Conservation (phyloP, 2,888 invertebrate genomes). For the Phortica okadai region DNA sequence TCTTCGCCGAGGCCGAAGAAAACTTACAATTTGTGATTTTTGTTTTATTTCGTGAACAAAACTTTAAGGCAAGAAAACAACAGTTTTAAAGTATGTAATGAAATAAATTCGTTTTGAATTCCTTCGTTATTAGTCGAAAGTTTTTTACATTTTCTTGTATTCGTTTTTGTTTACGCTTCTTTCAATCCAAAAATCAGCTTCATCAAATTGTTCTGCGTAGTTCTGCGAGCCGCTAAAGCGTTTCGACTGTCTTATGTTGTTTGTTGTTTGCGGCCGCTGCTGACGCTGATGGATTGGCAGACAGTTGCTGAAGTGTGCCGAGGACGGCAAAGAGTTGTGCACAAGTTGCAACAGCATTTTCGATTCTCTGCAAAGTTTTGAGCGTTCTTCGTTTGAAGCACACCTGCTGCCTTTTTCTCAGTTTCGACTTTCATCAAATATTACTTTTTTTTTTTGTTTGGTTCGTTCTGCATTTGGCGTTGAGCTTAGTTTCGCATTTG, state of each 20-base stretch:
- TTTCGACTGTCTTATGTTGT: not conserved
- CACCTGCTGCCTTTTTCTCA: slow-evolving; percentile 27
- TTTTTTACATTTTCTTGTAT: not conserved
- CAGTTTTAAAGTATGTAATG: slow-evolving; percentile 7
- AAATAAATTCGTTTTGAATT: not conserved
- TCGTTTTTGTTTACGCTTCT: not conserved
- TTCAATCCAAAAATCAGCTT: not conserved
- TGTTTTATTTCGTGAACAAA: not conserved
- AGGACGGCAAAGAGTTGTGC: not conserved
- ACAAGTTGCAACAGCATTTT: slow-evolving; percentile 25
- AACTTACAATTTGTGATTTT: not conserved
- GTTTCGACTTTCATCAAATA: not conserved
- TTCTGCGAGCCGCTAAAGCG: not conserved
- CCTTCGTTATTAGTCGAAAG: not conserved
- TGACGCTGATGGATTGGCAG: not conserved
- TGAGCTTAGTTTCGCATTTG: not conserved
- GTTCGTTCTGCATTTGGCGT: not conserved
- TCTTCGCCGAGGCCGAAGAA: too few species aligned
- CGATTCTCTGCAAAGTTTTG: slow-evolving; percentile 26
- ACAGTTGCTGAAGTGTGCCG: not conserved
- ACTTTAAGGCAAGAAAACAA: not conserved
- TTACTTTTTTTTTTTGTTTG: not conserved
- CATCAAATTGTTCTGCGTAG: not conserved
- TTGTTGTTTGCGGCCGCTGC: not conserved
- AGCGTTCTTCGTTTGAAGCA: slow-evolving; percentile 19